Conservation (phyloP, 2,113 vertebrate genomes). For the Urocynchramus pylzowi region DNA sequence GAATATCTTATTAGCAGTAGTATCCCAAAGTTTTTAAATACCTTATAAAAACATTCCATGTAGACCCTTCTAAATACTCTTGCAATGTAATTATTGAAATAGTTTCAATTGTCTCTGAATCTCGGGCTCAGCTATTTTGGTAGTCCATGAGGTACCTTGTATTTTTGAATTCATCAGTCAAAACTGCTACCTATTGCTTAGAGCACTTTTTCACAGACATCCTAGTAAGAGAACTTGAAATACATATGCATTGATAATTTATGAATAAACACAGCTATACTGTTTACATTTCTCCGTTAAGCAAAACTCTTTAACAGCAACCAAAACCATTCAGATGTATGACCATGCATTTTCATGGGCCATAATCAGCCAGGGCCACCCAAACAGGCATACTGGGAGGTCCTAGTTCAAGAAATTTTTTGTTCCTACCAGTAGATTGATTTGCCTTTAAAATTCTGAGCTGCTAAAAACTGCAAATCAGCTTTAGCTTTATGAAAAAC, state of each 20-base stretch:
- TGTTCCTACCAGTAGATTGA: background rate
- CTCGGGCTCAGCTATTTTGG: background rate
- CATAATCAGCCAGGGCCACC: background rate
- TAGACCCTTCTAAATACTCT: background rate
- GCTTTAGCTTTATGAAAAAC: background rate
- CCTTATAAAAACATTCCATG: background rate
- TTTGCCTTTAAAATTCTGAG: background rate
- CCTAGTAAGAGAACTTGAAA: background rate
- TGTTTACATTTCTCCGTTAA: background rate
- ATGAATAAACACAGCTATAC: slow-evolving; percentile 4
- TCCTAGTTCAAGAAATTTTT: background rate
- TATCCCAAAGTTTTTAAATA: background rate
- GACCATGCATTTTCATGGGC: background rate
- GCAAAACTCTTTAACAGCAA: background rate
- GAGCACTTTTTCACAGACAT: background rate
- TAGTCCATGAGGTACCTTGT: background rate
- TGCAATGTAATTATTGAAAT: background rate
- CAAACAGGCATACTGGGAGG: background rate
- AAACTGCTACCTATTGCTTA: background rate
- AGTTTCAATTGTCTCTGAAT: background rate
- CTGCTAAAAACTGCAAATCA: background rate
- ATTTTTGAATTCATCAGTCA: background rate
- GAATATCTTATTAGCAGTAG: background rate
- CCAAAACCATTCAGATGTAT: background rate
- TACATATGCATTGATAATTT: slow-evolving; percentile 14